Evolutionary conservation across 1,140 invertebrate genomes (phyloP).

Genomic region (Eciton burchellii): DNA sequence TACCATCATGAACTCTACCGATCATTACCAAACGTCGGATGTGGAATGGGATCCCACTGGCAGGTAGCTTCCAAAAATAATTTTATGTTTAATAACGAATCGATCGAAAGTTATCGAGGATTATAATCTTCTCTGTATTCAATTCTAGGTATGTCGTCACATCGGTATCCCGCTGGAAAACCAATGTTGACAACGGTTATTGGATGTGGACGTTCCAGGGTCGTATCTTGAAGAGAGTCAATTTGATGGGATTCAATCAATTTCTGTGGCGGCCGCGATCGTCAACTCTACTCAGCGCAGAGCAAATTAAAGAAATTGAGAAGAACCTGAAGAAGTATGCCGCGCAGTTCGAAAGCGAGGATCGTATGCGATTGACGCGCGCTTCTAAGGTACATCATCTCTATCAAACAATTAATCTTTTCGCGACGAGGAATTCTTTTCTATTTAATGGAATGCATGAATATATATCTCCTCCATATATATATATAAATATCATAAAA

Average conservation of each 20-base stretch:
- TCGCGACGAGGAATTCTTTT: no score
- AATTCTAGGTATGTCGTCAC: constrained; percentile 93
- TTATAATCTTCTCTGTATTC: neutral
- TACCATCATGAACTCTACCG: constrained; percentile 96
- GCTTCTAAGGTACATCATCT: constrained; percentile 95
- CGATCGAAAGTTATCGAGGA: no score
- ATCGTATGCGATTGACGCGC: constrained; percentile 95
- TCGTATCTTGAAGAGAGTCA: constrained; percentile 92
- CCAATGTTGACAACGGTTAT: constrained; percentile 98
- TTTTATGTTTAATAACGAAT: no score
- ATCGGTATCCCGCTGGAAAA: constrained; percentile 97
- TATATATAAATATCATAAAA: no score
- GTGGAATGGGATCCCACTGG: constrained; percentile 99
- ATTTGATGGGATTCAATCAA: constrained; percentile 97
- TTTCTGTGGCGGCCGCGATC: constrained; percentile 98
- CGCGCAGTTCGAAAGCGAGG: constrained; percentile 97
- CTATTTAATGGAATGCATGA: no score
- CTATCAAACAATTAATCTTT: no score
- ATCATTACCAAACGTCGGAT: constrained; percentile 97
- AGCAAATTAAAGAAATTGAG: constrained; percentile 96
- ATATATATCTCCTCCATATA: no score
- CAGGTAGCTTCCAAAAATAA: constrained; percentile 84
- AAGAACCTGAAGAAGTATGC: constrained; percentile 99
- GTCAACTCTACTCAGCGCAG: constrained; percentile 92
- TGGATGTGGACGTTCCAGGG: constrained; percentile 99